phyloP scores from a whole-genome alignment of 1,140 invertebrate species.

The Neomicropteryx cornuta region DNA sequence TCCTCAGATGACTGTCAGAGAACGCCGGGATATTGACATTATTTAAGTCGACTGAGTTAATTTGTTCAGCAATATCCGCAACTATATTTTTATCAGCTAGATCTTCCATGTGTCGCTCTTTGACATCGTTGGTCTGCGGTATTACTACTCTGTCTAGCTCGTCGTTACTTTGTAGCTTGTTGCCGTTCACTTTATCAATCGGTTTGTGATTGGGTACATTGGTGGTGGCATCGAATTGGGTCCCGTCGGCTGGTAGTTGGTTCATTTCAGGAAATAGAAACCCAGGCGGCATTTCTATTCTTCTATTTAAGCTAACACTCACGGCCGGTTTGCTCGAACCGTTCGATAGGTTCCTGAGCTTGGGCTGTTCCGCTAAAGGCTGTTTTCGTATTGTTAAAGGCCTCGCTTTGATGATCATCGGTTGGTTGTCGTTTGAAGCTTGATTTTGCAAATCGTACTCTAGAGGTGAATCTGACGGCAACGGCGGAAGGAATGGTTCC shows the following conservation, averaged over 20 bases:
- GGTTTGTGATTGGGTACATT: conserved; percentile 22
- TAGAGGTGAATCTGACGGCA: conserved; percentile 24
- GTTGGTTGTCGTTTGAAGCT: conserved; percentile 33
- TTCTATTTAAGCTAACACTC: conserved; percentile 56
- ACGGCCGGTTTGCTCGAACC: conserved; percentile 41
- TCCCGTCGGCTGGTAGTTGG: conserved; percentile 23
- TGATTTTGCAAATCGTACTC: conserved; percentile 22
- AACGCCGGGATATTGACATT: conserved; percentile 37
- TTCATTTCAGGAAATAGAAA: conserved; percentile 70
- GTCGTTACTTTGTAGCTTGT: conserved; percentile 24
- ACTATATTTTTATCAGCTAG: conserved; percentile 39
- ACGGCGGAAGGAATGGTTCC: conserved; percentile 20
- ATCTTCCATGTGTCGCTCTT: conserved; percentile 25
- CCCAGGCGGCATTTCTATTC: conserved; percentile 72
- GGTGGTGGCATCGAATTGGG: no score
- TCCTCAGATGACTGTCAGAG: conserved; percentile 46
- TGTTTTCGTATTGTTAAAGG: conserved; percentile 70
- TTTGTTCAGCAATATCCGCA: conserved; percentile 35
- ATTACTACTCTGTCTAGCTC: conserved; percentile 27
- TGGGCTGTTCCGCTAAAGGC: conserved; percentile 61
- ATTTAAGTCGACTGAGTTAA: conserved; percentile 37
- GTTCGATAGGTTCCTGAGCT: conserved; percentile 47
- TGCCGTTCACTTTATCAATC: conserved; percentile 16
- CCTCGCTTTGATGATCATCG: conserved; percentile 64
- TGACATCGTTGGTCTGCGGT: conserved; percentile 29